Percentiles rank a stretch among this genome's conserved stretches.
These are phyloP conservation scores for Steatocranus sp. DNA, from an alignment of 2,797 vertebrate species.

Conservation along the genomic window DNA sequence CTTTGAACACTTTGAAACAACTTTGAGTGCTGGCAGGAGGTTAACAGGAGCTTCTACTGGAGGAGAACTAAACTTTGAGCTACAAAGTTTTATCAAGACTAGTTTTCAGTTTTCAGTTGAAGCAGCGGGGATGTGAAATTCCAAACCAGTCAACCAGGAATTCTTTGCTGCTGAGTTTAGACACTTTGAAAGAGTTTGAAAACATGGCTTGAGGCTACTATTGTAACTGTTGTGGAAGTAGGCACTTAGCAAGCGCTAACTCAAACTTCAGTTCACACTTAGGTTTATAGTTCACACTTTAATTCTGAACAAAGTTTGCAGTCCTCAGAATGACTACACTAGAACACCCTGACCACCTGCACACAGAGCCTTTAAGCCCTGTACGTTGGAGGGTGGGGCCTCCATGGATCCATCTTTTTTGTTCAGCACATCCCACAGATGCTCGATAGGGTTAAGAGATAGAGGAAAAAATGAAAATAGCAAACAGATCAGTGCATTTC, in stretches of 20 bases:
- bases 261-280: neutral
- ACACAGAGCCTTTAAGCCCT: neutral
- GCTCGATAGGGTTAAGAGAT: neutral
- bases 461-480: neutral
- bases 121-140: neutral
- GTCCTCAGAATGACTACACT: neutral
- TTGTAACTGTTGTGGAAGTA: neutral
- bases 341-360: neutral
- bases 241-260: neutral
- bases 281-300: neutral
- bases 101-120: neutral
- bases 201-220: neutral
- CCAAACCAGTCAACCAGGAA: neutral
- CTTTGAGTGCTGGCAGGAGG: neutral
- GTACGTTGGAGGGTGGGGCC: neutral
- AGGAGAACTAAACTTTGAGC: neutral
- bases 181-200: neutral
- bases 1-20: neutral
- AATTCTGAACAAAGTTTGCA: neutral
- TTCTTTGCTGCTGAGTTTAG: neutral
- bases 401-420: neutral
- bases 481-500: neutral
- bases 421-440: neutral
- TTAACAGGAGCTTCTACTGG: neutral
- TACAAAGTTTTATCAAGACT: neutral